These are phyloP conservation scores for Epirrhoe tristata DNA, from an alignment of 2,888 invertebrate genomes.

Conservation along the genomic window DNA sequence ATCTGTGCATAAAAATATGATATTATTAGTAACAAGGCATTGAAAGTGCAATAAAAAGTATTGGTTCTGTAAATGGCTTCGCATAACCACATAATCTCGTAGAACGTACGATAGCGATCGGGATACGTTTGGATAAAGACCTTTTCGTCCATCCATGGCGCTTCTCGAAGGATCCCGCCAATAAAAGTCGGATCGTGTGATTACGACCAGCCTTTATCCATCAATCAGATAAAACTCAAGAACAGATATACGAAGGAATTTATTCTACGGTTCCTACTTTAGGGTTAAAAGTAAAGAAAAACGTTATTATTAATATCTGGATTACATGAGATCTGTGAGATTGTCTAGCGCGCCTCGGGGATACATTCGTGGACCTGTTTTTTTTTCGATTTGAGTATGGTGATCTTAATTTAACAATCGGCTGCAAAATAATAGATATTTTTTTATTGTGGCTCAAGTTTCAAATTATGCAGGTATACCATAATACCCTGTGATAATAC, in stretches of 20 bases:
- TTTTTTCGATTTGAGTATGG: too few species aligned
- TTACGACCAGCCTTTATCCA: constrained; percentile 33
- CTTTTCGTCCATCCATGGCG: not conserved
- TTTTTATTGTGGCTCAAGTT: too few species aligned
- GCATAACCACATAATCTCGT: not conserved
- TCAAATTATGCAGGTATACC: too few species aligned
- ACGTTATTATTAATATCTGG: too few species aligned
- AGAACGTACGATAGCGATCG: constrained; percentile 5
- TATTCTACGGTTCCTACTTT: not conserved
- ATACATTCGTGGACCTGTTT: too few species aligned
- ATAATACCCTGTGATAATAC: too few species aligned
- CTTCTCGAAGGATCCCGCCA: constrained; percentile 20
- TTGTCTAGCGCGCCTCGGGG: too few species aligned
- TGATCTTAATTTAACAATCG: too few species aligned
- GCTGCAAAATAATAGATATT: too few species aligned
- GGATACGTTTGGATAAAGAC: not conserved
- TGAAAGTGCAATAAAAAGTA: not conserved
- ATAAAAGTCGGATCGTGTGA: constrained; percentile 26
- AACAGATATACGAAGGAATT: constrained; percentile 8
- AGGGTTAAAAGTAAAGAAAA: too few species aligned
- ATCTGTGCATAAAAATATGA: too few species aligned
- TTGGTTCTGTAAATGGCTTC: not conserved
- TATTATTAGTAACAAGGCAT: not conserved
- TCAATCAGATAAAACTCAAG: constrained; percentile 34
- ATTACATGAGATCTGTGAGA: too few species aligned